Evolutionary conservation across 2,888 invertebrate species (phyloP).

Genomic region (Cataglyphis rosenhaueri): DNA sequence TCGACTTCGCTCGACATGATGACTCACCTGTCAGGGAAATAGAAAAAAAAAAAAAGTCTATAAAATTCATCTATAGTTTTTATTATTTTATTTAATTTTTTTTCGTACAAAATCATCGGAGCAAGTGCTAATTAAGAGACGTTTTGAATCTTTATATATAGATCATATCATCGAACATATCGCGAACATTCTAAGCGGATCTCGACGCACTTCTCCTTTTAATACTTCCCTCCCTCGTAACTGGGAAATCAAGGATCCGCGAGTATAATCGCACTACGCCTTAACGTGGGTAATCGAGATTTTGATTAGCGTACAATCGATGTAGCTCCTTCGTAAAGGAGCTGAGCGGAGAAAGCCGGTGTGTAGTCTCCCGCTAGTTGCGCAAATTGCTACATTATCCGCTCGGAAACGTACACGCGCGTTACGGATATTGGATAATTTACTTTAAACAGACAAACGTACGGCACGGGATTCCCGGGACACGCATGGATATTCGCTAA

Average conservation of each 20-base stretch:
- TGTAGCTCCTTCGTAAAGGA: constrained; percentile 5
- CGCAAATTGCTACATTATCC: neutral
- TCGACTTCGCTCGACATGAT: constrained; percentile 83
- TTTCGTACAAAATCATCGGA: neutral
- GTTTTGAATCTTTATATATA: neutral
- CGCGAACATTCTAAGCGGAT: neutral
- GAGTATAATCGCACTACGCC: neutral
- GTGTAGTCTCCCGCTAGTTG: neutral
- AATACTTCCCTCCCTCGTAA: neutral
- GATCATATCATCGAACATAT: neutral
- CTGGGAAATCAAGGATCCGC: neutral
- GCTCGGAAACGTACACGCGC: neutral
- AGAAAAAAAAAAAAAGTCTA: neutral
- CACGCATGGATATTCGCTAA: neutral
- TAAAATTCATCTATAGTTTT: neutral
- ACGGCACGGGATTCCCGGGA: neutral
- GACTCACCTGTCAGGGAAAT: neutral
- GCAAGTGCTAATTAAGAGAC: neutral
- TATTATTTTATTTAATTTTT: neutral
- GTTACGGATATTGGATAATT: constrained; percentile 14
- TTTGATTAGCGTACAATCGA: constrained; percentile 29
- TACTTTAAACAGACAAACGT: neutral
- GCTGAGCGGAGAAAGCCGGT: neutral
- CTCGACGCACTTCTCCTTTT: neutral
- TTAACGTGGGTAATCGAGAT: neutral